These are phyloP conservation scores for Pogonocherus hispidulus DNA, from an alignment of 2,888 invertebrate species.

Conservation along the genomic window DNA sequence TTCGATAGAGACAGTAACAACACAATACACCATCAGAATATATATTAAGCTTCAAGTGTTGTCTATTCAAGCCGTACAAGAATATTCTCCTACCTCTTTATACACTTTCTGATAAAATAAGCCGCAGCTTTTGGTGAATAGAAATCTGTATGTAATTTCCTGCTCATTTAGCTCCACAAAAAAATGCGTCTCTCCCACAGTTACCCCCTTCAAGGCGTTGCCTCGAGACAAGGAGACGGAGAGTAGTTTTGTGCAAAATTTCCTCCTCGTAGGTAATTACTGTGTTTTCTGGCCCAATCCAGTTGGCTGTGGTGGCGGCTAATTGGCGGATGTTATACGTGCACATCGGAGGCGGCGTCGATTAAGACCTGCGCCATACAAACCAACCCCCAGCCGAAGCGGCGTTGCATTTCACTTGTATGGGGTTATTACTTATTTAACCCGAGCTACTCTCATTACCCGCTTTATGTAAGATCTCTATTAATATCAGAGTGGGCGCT, in stretches of 20 bases:
- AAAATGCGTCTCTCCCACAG: constrained; percentile 20
- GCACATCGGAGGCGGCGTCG: constrained; percentile 67
- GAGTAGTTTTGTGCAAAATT: constrained; percentile 47
- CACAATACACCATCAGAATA: no score
- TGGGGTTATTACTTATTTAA: constrained; percentile 49
- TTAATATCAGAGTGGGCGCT: constrained; percentile 44
- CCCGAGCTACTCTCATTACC: constrained; percentile 38
- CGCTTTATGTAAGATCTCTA: constrained; percentile 45
- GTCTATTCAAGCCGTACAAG: no score
- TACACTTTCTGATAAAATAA: no score
- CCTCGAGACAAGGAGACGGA: constrained; percentile 40
- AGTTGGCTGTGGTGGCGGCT: constrained; percentile 61
- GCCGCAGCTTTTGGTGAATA: no score
- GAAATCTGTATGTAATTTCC: background rate
- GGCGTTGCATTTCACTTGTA: constrained; percentile 34
- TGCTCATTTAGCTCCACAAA: background rate
- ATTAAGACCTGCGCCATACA: constrained; percentile 64
- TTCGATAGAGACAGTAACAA: no score
- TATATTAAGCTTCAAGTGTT: no score
- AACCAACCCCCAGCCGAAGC: constrained; percentile 64
- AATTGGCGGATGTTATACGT: constrained; percentile 68
- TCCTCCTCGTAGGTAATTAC: constrained; percentile 51
- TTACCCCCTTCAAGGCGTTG: constrained; percentile 43
- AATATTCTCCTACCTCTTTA: no score
- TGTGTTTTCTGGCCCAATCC: constrained; percentile 57